Evolutionary conservation across 2,797 vertebrate genomes (phyloP).

Genomic region (Spheniscus humboldti): DNA sequence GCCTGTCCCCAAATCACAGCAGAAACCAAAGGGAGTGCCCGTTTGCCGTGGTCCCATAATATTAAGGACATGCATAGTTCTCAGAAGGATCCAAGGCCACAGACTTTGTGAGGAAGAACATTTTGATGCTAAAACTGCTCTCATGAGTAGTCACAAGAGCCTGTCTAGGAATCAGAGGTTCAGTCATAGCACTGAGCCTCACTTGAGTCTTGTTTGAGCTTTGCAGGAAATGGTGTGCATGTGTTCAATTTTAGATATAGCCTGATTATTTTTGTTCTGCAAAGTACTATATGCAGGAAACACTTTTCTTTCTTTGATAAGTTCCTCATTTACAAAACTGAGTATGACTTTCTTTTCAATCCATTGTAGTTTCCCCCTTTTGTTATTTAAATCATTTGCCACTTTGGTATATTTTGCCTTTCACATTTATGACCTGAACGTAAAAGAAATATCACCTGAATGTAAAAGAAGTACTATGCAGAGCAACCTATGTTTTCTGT

Average conservation of each 20-base stretch:
- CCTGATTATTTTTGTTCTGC: not conserved
- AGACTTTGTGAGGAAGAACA: not conserved
- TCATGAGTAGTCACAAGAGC: not conserved
- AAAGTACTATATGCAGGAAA: not conserved
- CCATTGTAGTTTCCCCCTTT: not conserved
- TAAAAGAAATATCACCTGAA: not conserved
- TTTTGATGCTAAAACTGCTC: not conserved
- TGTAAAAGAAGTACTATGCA: not conserved
- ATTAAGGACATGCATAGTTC: not conserved
- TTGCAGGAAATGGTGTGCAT: not conserved
- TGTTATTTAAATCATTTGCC: not conserved
- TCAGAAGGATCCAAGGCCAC: not conserved
- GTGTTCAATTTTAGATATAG: not conserved
- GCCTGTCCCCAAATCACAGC: not conserved
- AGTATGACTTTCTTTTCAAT: not conserved
- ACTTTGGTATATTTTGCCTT: not conserved
- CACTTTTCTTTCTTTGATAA: not conserved
- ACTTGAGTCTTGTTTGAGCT: not conserved
- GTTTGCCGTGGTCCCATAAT: accelerated
- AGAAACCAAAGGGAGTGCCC: not conserved
- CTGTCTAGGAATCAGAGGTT: not conserved
- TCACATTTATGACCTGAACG: not conserved
- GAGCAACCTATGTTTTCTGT: not conserved
- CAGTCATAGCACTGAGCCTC: not conserved
- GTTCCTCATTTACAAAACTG: not conserved